Base-by-base conservation (phyloP, 2,113 vertebrate genomes). In the Larimichthys polyactis region DNA sequence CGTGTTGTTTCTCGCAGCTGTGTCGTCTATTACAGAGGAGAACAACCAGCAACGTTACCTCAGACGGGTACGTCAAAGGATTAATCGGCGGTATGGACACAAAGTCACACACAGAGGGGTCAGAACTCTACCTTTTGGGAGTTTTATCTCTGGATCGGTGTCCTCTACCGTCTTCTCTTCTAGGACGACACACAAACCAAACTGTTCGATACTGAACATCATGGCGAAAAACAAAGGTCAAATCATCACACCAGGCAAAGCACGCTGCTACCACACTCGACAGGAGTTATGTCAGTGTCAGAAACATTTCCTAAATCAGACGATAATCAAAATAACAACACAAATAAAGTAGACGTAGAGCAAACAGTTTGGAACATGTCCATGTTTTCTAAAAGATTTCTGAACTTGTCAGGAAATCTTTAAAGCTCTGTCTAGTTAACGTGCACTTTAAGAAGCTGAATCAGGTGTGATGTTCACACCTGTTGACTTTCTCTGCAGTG, bases 101-200 rank as follows among this genome's bases (percentile, higher is more conserved):
- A 3, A 16, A 62, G 3, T 4, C 43, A 62, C 27, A 24, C 49
- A 68, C 5, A 52, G 51, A 49, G 15, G 19, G 57, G 24, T 44
- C 27, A 9, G 4, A 29, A 29, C 55, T 59, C 77, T 86, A 91
- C 83, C 90, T 87, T 75, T 29, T n/a, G 75, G 72, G 40, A 54
- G 72, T 75, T 90, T 48, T 12, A 78, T 29, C 4, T 83, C 60
- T 49, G 4, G 3, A 78, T 60, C 32, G 0, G 51, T 8, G 16
- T 59, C 51, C 7, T 68, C 62, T n/a, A 78, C 14, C 1, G 17
- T 79, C 72, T 80, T 36, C 5, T 77, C 79, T 22, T 65, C 88
- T 86, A 58, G 52, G 15, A 78, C 7, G 11, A 78, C 12, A 82
- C 11, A 72, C 48, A 80, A 15, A 63, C 1, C 9, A 70, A n/a